These are phyloP conservation scores for Caerostris extrusa DNA, from an alignment of 1,140 invertebrate species.

Conservation along the genomic window DNA sequence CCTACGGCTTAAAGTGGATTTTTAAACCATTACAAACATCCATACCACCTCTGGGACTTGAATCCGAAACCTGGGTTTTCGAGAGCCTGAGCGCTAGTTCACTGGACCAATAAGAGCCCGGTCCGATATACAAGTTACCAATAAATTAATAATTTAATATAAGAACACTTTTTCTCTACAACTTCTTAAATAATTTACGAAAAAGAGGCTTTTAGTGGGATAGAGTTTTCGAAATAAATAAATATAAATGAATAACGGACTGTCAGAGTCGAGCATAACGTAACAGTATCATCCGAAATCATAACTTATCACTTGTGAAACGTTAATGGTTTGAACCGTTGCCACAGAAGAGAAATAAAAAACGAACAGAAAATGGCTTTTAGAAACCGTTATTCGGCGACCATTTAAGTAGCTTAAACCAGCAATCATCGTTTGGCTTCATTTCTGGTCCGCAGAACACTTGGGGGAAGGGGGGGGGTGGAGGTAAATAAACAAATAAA, in stretches of 20 bases:
- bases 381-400: conserved; percentile 29
- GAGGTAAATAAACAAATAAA: neutral
- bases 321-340: conserved; percentile 1
- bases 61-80: no score
- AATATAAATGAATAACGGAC: no score
- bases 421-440: conserved; percentile 44
- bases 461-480: neutral
- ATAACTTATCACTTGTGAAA: conserved; percentile 41
- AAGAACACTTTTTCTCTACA: no score
- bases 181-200: neutral
- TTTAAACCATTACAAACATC: no score
- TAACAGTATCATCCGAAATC: conserved; percentile 17
- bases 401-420: conserved; percentile 45
- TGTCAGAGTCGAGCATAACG: conserved; percentile 12
- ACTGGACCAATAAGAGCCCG: no score
- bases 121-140: no score
- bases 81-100: no score
- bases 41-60: no score
- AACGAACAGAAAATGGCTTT: conserved; percentile 15
- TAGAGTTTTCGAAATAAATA: no score
- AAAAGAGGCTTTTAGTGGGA: conserved; percentile 29
- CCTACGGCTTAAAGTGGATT: no score
- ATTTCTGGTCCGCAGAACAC: neutral
- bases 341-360: neutral
- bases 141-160: no score